Evolutionary conservation across 1,140 invertebrate genomes (phyloP).

Genomic region (Melipona quadrifasciata): DNA sequence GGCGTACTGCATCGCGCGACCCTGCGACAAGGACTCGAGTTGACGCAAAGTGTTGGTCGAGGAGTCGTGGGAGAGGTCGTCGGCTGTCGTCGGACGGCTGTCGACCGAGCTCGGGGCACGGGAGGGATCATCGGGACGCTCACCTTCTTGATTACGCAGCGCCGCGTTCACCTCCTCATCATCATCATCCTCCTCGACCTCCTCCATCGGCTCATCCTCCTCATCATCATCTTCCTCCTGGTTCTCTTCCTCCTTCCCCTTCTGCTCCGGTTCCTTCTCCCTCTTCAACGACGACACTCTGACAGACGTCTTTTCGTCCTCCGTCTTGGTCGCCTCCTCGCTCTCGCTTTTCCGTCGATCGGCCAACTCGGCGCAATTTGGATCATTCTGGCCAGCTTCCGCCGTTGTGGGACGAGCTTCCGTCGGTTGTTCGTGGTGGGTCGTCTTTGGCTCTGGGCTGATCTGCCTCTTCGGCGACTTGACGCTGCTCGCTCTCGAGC

Average conservation of each 20-base stretch:
- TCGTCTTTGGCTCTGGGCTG: constrained; percentile 73
- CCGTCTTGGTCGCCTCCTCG: constrained; percentile 35
- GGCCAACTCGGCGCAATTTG: constrained; percentile 24
- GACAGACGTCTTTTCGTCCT: neutral
- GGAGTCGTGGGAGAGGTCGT: constrained; percentile 84
- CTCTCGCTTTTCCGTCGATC: constrained; percentile 40
- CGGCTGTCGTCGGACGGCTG: constrained; percentile 82
- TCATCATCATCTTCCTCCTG: constrained; percentile 19
- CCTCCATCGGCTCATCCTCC: constrained; percentile 43
- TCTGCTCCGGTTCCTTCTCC: constrained; percentile 12
- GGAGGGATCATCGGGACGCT: constrained; percentile 80
- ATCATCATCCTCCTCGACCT: constrained; percentile 67
- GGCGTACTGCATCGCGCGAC: constrained; percentile 80
- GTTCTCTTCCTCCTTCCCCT: constrained; percentile 8
- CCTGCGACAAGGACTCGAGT: constrained; percentile 91
- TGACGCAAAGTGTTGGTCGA: constrained; percentile 88
- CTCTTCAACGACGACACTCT: neutral
- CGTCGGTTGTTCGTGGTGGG: constrained; percentile 35
- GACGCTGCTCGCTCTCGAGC: constrained; percentile 74
- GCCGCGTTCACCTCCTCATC: constrained; percentile 77
- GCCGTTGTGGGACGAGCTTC: constrained; percentile 22
- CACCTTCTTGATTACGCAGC: constrained; percentile 79
- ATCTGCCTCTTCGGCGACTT: constrained; percentile 70
- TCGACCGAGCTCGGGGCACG: constrained; percentile 83
- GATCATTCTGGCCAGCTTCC: constrained; percentile 33